A percentile compares a stretch with the other conserved stretches of the same genome.
Conservation (phyloP, 2,113 vertebrate species). For the Isichthys henryi region DNA sequence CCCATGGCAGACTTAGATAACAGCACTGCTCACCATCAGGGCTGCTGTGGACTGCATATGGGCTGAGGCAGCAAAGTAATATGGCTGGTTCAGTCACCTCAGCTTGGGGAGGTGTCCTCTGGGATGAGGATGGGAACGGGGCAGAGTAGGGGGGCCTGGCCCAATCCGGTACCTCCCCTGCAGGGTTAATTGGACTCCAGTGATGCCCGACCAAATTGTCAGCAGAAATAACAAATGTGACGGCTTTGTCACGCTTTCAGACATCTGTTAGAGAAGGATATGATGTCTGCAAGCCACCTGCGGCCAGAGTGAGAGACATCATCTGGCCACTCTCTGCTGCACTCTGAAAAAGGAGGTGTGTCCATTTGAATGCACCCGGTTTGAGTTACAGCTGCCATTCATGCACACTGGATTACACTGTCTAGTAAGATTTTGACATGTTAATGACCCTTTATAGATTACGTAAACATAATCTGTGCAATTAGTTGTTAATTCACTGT, state of each 20-base stretch:
- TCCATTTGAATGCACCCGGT: background rate
- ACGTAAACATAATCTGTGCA: background rate
- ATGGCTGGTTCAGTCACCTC: background rate
- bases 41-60: background rate
- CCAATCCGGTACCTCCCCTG: background rate
- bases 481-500: background rate
- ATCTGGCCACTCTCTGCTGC: background rate
- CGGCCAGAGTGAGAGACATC: background rate
- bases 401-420: background rate
- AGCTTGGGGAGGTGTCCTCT: background rate
- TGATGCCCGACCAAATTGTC: background rate
- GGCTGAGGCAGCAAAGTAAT: background rate
- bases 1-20: background rate
- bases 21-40: background rate
- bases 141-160: background rate
- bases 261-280: conserved; percentile 19
- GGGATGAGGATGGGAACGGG: background rate
- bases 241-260: background rate
- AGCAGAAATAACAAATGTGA: background rate
- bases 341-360: background rate
- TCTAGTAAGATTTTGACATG: background rate
- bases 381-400: background rate
- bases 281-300: background rate
- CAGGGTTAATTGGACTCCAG: conserved; percentile 19
- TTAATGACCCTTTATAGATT: background rate